A percentile compares a stretch with the other conserved stretches of the same genome.
These are phyloP conservation scores for Pogonophryne albipinna DNA, from an alignment of 2,797 vertebrate genomes.

Conservation along the genomic window DNA sequence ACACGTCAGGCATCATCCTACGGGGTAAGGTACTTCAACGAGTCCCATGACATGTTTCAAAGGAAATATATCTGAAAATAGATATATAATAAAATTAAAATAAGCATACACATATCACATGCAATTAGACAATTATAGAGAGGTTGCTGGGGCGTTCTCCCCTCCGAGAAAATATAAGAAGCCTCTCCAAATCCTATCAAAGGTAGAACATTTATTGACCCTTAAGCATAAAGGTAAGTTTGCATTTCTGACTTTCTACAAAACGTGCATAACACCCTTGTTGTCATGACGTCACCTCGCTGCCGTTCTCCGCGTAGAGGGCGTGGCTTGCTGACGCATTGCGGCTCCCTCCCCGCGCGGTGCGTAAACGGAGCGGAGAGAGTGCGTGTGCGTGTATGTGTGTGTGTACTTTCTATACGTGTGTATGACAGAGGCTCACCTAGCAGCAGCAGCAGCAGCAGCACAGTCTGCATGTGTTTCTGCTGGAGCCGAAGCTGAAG, in stretches of 20 bases:
- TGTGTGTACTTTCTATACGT: background rate
- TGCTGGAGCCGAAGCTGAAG: slow-evolving; percentile 36
- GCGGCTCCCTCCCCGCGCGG: slow-evolving; percentile 75
- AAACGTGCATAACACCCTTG: background rate
- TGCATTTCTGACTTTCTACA: background rate
- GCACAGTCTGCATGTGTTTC: slow-evolving; percentile 19
- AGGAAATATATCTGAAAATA: no score
- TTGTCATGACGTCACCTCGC: slow-evolving; percentile 70
- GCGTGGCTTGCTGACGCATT: slow-evolving; percentile 87
- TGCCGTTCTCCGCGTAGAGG: slow-evolving; percentile 41
- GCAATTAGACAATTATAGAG: no score
- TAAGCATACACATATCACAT: no score
- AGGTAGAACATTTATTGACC: no score
- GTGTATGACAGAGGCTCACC: slow-evolving; percentile 20
- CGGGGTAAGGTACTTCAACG: no score
- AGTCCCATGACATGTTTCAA: no score
- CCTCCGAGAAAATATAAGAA: no score
- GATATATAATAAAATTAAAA: no score
- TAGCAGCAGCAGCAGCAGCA: slow-evolving; percentile 14
- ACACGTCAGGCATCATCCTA: no score
- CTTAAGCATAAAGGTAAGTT: no score
- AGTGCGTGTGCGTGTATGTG: background rate
- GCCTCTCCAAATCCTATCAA: no score
- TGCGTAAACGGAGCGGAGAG: slow-evolving; percentile 15
- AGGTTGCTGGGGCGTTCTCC: no score